Conservation (phyloP, 2,797 vertebrate species). For the Hydrocynus forskahlii region DNA sequence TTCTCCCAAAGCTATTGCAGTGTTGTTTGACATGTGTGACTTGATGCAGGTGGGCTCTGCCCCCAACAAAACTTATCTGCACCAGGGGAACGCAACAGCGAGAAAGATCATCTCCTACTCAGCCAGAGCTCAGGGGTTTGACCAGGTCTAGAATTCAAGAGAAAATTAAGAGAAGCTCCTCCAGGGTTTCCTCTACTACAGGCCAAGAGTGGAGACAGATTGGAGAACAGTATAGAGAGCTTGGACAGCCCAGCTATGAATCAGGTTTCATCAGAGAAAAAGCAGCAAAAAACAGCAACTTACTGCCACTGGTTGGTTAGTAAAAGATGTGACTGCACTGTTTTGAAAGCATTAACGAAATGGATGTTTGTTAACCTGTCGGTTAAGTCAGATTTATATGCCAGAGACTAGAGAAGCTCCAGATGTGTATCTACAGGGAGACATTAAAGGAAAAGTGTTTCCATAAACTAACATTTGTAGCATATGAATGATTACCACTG, state of each 20-base stretch:
- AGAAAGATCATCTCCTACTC: conserved; percentile 69
- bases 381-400: no score
- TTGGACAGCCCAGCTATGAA: conserved; percentile 65
- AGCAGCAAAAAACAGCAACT: conserved; percentile 64
- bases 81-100: conserved; percentile 57
- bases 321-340: conserved; percentile 67
- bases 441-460: background rate
- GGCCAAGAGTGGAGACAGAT: conserved; percentile 59
- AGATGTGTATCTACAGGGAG: background rate
- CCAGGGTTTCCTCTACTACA: conserved; percentile 70
- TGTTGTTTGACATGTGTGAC: conserved; percentile 45
- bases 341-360: conserved; percentile 64
- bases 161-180: conserved; percentile 75
- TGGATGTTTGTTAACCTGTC: conserved; percentile 8
- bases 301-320: conserved; percentile 73
- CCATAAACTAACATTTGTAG: background rate
- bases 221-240: conserved; percentile 63
- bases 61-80: conserved; percentile 37
- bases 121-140: conserved; percentile 69
- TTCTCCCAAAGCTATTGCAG: conserved; percentile 4
- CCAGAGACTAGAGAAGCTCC: no score
- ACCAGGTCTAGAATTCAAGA: conserved; percentile 72
- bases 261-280: conserved; percentile 67
- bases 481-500: background rate
- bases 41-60: conserved; percentile 68